Base-by-base conservation (phyloP, 2,113 vertebrate species). In the Forbesichthys papilliferus region DNA sequence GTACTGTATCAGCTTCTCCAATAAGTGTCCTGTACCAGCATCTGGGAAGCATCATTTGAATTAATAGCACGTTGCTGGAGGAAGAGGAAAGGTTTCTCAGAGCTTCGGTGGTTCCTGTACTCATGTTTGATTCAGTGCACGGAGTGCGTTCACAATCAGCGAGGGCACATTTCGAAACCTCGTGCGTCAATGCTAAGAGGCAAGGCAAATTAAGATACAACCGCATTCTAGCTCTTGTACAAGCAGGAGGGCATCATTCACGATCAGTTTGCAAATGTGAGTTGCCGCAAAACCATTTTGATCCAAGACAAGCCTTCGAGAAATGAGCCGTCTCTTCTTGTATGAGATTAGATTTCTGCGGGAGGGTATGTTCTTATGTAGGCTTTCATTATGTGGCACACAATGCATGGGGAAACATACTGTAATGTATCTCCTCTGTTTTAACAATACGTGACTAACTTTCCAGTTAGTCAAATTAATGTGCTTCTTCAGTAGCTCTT, bases 21-120 rank as follows among this genome's bases (percentile, higher is more conserved):
- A 71, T 16, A 14, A 57, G 59, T 59, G 73, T 69, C 68, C 62
- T 42, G 56, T 60, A 55, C 53, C 54, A 66, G 71, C 77, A 85
- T 81, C 77, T 84, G 73, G 73, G 59, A 83, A 63, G 52, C 67
- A 79, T 83, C 80, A 74, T 13, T 47, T 34, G 64, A 71, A 80
- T 82, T 71, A 77, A 68, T 82, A 68, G 48, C 71, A 61, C 4
- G 61, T 48, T 64, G 66, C 68, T 4, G 48, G 46, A 46, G 58
- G 53, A 54, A 57, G 1, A 74, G 47, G 56, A 76, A 73, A 57
- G 12, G 11, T 20, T 69, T 52, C 57, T 64, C 3, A 4, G 68
- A 59, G 69, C 57, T 18, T 55, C 27, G 0, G 34, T 46, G 59
- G 65, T 78, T 71, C 73, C 51, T 53, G 13, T 18, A 5, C 63